phyloP scores from a whole-genome alignment of 2,797 vertebrate species.

The Pelobates cultripes region DNA sequence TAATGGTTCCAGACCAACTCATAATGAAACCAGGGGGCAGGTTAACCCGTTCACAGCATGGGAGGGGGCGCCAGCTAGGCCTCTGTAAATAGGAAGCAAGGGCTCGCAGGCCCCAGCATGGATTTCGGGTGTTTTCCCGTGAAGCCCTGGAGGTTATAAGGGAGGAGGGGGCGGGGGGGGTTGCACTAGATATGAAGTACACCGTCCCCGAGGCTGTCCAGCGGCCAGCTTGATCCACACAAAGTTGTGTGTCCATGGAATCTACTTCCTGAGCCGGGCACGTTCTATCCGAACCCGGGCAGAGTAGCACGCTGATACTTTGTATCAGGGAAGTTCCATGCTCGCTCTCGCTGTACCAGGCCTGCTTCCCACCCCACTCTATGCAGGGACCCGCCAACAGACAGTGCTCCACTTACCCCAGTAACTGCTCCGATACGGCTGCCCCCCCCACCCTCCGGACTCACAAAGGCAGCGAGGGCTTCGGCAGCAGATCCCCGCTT shows the following conservation, averaged over 20 bases:
- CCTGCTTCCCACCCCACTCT: neutral
- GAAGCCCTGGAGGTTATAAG: neutral
- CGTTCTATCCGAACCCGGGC: neutral
- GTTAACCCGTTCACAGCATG: neutral
- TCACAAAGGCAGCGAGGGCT: conserved; percentile 29
- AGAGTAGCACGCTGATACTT: neutral
- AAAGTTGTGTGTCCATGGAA: neutral
- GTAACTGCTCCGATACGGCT: neutral
- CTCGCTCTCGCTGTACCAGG: neutral
- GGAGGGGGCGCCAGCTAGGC: neutral
- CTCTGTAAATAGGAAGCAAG: neutral
- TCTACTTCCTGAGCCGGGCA: neutral
- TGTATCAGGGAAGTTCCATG: conserved; percentile 6
- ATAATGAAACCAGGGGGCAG: neutral
- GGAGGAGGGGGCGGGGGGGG: neutral
- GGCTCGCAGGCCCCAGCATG: neutral
- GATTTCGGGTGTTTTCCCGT: neutral
- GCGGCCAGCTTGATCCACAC: neutral
- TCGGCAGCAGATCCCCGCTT: conserved; percentile 12
- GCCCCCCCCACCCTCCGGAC: conserved; percentile 10
- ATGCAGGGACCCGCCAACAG: neutral
- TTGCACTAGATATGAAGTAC: neutral
- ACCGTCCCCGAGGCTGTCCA: neutral
- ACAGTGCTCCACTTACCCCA: conserved; percentile 21
- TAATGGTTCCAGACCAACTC: neutral